Conservation (phyloP, 2,797 vertebrate genomes). For the Poeciliopsis gracilis region DNA sequence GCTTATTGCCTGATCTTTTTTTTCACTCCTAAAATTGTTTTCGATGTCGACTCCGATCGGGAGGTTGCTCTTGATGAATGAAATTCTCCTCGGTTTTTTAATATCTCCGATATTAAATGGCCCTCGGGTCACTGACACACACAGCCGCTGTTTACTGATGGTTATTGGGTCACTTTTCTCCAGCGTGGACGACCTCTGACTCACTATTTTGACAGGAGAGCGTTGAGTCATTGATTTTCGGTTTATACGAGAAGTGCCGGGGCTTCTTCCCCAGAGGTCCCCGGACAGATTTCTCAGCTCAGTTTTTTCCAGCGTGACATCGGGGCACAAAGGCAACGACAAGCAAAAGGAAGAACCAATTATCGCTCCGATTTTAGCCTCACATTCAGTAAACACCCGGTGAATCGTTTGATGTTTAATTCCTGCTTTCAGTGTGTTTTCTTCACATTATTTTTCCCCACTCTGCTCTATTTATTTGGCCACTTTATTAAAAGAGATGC, state of each 20-base stretch:
- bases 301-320: not conserved
- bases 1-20: conserved; percentile 29
- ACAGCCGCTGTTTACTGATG: conserved; percentile 26
- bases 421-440: not conserved
- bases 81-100: conserved; percentile 42
- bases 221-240: conserved; percentile 7
- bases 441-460: not conserved
- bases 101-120: conserved; percentile 62
- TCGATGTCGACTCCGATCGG: conserved; percentile 32
- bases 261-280: not conserved
- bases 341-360: not conserved
- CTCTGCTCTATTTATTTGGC: not conserved
- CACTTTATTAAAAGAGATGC: not conserved
- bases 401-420: not conserved
- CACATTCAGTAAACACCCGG: not conserved
- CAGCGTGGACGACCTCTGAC: conserved; percentile 9
- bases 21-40: conserved; percentile 33
- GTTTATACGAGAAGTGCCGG: not conserved
- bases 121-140: conserved; percentile 46
- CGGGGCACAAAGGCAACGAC: not conserved
- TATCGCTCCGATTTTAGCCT: not conserved
- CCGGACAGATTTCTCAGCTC: not conserved
- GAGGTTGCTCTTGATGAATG: conserved; percentile 44
- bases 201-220: conserved; percentile 8
- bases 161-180: conserved; percentile 42